Conservation (phyloP, 2,113 vertebrate genomes). For the Athene cunicularia region DNA sequence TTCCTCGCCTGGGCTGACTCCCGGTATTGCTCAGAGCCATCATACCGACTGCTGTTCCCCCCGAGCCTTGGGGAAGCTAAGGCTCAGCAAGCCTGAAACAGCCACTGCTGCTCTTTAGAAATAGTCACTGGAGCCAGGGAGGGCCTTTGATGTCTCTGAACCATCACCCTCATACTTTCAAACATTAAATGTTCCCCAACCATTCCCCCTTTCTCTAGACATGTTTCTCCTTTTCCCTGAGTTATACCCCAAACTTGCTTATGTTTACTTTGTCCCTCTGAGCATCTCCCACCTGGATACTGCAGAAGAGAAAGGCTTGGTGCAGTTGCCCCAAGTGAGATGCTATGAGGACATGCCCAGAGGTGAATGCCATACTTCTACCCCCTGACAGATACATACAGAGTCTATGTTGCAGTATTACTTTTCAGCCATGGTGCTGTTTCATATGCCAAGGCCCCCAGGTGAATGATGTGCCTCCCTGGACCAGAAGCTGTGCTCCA, state of each 20-base stretch:
- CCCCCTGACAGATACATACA: too few relatives aligned
- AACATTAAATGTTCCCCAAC: background rate
- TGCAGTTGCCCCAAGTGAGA: background rate
- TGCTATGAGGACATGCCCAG: rapidly evolving
- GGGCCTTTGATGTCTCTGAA: background rate
- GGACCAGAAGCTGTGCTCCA: background rate
- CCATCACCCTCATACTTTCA: background rate
- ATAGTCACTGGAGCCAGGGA: background rate
- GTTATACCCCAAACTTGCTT: background rate
- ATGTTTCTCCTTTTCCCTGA: background rate
- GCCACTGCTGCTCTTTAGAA: background rate
- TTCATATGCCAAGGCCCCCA: background rate
- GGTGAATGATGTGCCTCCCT: background rate
- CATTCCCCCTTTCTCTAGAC: background rate
- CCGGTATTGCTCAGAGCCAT: background rate
- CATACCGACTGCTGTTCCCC: background rate
- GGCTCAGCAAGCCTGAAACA: background rate
- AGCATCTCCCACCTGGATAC: background rate
- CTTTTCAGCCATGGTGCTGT: background rate
- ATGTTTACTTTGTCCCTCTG: background rate
- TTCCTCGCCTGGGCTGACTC: background rate
- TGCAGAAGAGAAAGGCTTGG: background rate
- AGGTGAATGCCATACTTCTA: too few relatives aligned
- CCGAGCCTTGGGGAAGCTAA: background rate
- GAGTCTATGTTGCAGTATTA: background rate